A percentile compares a stretch with the other conserved stretches of the same genome.
Conservation (phyloP, 1,140 invertebrate genomes). For the Octopus bimaculoides region DNA sequence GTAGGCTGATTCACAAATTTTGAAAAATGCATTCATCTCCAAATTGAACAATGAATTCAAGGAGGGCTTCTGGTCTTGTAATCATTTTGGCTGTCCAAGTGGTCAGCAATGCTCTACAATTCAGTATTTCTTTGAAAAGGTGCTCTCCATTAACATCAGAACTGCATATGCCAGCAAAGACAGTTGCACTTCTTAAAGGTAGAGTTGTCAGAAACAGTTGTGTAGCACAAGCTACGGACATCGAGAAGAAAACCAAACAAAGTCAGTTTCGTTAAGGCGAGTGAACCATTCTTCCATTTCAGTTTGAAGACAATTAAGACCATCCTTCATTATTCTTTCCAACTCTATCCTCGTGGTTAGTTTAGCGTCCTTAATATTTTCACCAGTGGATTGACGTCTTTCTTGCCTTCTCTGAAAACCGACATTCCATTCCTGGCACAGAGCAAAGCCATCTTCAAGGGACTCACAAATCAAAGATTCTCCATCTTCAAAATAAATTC, state of each 20-base stretch:
- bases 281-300: background rate
- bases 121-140: background rate
- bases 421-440: background rate
- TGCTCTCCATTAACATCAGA: background rate
- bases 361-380: background rate
- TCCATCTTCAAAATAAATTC: background rate
- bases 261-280: background rate
- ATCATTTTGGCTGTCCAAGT: background rate
- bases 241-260: background rate
- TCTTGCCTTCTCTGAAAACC: background rate
- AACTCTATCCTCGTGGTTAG: background rate
- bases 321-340: background rate
- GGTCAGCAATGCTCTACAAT: background rate
- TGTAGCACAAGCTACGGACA: background rate
- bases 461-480: conserved; percentile 1
- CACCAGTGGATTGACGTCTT: background rate
- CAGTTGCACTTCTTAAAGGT: background rate
- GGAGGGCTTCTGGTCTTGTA: background rate
- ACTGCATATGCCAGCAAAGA: background rate
- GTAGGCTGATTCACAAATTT: background rate
- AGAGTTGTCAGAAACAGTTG: background rate
- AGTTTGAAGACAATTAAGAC: background rate
- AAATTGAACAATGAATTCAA: background rate
- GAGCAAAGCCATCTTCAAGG: background rate
- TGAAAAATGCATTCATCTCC: background rate